These are phyloP conservation scores for Pteropus alecto DNA, from an alignment of 2,113 vertebrate species.

Conservation along the genomic window DNA sequence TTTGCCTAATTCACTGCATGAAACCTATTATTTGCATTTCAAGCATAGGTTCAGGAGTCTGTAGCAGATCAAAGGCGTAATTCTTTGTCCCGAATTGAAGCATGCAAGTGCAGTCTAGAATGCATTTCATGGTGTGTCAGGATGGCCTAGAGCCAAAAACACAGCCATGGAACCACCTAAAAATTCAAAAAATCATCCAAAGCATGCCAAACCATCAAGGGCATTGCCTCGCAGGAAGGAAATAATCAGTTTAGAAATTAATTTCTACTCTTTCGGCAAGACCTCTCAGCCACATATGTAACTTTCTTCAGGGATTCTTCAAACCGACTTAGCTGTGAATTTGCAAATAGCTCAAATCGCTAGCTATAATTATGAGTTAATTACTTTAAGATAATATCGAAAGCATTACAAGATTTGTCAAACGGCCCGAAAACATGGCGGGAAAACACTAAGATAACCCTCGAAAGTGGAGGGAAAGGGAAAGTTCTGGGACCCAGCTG, in stretches of 20 bases:
- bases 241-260: conserved; percentile 2
- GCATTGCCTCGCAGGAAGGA: neutral
- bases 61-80: conserved; percentile 8
- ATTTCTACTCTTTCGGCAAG: neutral
- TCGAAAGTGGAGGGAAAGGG: neutral
- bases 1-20: neutral
- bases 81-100: conserved; percentile 33
- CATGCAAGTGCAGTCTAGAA: neutral
- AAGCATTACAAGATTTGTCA: neutral
- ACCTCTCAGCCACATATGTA: neutral
- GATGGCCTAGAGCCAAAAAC: conserved; percentile 39
- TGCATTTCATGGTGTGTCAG: neutral
- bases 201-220: neutral
- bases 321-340: neutral
- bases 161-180: neutral
- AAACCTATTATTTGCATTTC: conserved; percentile 47
- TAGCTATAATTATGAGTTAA: neutral
- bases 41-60: conserved; percentile 33
- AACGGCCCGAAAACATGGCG: neutral
- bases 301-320: neutral
- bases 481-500: too few species aligned
- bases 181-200: neutral
- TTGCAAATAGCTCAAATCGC: neutral
- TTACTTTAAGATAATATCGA: neutral
- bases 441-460: neutral